A percentile compares a stretch with the other conserved stretches of the same genome.
Evolutionary conservation across 2,797 vertebrate species (phyloP).

Genomic region (Enoplosus armatus): DNA sequence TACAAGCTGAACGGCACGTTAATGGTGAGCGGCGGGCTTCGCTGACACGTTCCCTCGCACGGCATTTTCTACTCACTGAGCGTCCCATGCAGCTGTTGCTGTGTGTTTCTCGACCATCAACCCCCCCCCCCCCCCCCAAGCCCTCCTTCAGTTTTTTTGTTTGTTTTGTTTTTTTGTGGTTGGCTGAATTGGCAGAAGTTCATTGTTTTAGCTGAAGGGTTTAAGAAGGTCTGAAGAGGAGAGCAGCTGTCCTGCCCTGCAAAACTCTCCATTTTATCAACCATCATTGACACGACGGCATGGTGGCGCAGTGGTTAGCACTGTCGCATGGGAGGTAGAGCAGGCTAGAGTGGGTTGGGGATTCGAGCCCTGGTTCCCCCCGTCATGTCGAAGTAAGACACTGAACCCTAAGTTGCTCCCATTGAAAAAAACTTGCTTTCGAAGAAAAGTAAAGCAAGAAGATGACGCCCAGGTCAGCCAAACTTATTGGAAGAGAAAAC

Average conservation of each 20-base stretch:
- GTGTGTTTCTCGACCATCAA: slow-evolving; percentile 50
- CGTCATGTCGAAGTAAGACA: no score
- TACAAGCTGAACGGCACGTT: slow-evolving; percentile 78
- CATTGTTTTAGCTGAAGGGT: slow-evolving; percentile 71
- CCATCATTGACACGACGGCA: no score
- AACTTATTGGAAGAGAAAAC: background rate
- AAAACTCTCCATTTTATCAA: no score
- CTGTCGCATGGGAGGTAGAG: no score
- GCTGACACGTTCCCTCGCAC: slow-evolving; percentile 81
- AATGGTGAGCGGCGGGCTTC: slow-evolving; percentile 81
- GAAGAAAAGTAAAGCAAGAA: background rate
- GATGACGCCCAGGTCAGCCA: no score
- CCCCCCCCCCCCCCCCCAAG: no score
- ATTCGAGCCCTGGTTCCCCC: no score
- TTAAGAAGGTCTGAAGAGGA: slow-evolving; percentile 57
- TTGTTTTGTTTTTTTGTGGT: slow-evolving; percentile 50
- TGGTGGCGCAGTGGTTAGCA: no score
- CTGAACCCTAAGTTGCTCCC: no score
- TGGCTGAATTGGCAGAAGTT: slow-evolving; percentile 65
- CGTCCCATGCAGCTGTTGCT: slow-evolving; percentile 84
- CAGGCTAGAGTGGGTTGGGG: no score
- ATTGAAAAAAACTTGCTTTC: background rate
- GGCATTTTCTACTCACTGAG: slow-evolving; percentile 73
- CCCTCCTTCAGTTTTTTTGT: slow-evolving; percentile 35
- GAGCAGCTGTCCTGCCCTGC: slow-evolving; percentile 72